phyloP scores from a whole-genome alignment of 2,888 invertebrate species.

The Melieria picta region DNA sequence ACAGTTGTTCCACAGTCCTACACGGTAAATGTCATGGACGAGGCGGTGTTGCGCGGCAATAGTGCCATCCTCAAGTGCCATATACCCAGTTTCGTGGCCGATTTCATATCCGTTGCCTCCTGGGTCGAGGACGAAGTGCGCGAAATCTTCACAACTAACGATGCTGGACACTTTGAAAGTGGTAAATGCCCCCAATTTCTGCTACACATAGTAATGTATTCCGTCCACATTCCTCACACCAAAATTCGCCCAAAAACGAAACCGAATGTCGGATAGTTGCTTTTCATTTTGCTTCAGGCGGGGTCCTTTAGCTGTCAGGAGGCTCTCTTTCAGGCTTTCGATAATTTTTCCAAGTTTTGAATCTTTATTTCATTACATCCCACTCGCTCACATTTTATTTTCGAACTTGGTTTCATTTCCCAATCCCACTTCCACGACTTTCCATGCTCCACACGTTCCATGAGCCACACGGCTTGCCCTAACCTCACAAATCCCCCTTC shows the following conservation, averaged over 20 bases:
- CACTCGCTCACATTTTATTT: too few species aligned
- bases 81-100: constrained; percentile 92
- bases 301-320: too few species aligned
- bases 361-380: too few species aligned
- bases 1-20: constrained; percentile 91
- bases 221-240: not conserved
- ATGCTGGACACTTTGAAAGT: constrained; percentile 49
- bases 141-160: constrained; percentile 66
- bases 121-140: constrained; percentile 85
- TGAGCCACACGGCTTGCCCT: constrained; percentile 14
- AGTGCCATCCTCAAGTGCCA: constrained; percentile 92
- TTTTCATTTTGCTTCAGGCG: too few species aligned
- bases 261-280: too few species aligned
- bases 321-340: too few species aligned
- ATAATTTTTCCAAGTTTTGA: too few species aligned
- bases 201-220: not conserved
- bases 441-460: not conserved
- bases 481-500: constrained; percentile 69
- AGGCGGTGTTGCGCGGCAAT: constrained; percentile 90
- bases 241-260: not conserved
- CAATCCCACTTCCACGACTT: constrained; percentile 14
- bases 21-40: constrained; percentile 91
- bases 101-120: constrained; percentile 85
- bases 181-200: constrained; percentile 45
- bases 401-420: too few species aligned